Conservation (phyloP, 2,888 invertebrate genomes). For the Syritta pipiens region DNA sequence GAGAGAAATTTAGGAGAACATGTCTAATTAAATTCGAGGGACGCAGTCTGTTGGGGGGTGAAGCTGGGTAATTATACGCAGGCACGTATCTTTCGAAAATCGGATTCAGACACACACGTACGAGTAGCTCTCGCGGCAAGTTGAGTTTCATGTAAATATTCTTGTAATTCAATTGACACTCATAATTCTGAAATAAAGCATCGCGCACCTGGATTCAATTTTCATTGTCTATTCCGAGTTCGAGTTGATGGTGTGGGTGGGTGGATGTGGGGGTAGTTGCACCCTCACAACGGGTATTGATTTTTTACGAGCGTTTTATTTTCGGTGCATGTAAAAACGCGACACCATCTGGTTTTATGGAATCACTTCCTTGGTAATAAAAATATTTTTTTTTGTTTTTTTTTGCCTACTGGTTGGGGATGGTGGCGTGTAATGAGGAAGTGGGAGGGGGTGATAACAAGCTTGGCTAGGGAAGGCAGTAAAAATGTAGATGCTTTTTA, state of each 20-base stretch:
- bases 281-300: too few species aligned
- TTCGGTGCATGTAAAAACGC: conserved; percentile 1
- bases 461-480: too few species aligned
- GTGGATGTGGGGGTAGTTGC: too few species aligned
- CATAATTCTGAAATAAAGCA: conserved; percentile 24
- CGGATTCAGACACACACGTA: not conserved
- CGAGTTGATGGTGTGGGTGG: too few species aligned
- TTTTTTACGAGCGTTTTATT: conserved; percentile 20
- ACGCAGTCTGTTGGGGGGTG: too few species aligned
- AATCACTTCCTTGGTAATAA: conserved; percentile 30
- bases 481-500: too few species aligned
- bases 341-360: conserved; percentile 33
- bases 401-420: too few species aligned
- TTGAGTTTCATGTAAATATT: not conserved
- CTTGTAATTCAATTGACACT: conserved; percentile 32
- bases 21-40: too few species aligned
- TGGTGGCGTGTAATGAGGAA: conserved; percentile 15
- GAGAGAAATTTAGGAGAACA: too few species aligned
- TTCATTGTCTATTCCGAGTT: conserved; percentile 13
- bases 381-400: not conserved
- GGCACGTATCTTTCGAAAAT: too few species aligned
- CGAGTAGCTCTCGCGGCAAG: not conserved
- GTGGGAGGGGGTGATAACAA: too few species aligned
- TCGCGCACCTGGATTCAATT: conserved; percentile 25
- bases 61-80: too few species aligned